Base-by-base conservation (phyloP, 2,888 invertebrate species). In the Baccha elongata region DNA sequence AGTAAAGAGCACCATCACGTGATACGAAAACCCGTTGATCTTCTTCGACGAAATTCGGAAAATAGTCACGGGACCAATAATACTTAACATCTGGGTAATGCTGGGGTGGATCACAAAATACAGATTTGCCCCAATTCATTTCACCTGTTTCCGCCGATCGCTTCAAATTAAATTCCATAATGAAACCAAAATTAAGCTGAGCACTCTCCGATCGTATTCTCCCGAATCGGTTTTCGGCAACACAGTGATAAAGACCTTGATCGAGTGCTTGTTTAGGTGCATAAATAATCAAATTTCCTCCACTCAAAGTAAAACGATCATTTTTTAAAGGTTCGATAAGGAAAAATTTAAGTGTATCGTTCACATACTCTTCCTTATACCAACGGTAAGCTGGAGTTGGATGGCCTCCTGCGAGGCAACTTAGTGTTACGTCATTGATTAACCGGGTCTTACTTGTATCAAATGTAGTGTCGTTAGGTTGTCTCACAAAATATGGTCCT, bases 1-100 rank as follows among this genome's bases (percentile, higher is more conserved):
- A 98, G 88, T 99, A 99, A 13, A 99, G 92, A 11, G 98, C 96
- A 46, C 98, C 98, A 91, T 98, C 98, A 87, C 94, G 93, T 0
- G 98, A 98, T 0, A 98, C 97, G 92, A 99, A 98, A 0, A 98
- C 96, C 85, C 98, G 92, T 87, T 95, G 94, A 89, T 98, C 97
- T 90, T 98, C 97, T 89, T 98, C 97, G 0, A 99, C 97, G 86
- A 98, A 96, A 90, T 97, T 97, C 0, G 96, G 96, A 86, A 98
- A 97, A 87, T 93, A 95, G 87, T 96, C 95, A 84, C 98, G 94
- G 8, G 96, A 95, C 98, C 98, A 99, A 86, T 97, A 95, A 90
- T 96, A 98, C 85, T 95, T 95, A 0, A 98, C 96, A 68, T 94
- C 93, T 6, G 98, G 97, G 89, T 95, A 98, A 92, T 96, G 96